phyloP scores from a whole-genome alignment of 1,140 invertebrate species.

The Drosophila pruinosa region DNA sequence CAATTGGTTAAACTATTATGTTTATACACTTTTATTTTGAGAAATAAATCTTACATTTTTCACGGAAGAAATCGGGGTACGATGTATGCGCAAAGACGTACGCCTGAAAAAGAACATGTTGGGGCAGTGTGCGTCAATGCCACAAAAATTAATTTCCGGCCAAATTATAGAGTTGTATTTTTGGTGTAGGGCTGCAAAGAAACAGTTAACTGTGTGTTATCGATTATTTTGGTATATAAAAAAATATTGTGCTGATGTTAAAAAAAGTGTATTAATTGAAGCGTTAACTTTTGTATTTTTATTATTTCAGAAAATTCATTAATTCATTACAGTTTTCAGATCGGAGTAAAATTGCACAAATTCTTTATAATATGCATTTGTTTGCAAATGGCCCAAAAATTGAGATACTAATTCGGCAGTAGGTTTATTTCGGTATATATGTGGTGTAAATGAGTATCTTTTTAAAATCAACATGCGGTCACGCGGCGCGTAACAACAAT shows the following conservation, averaged over 20 bases:
- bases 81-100: constrained; percentile 82
- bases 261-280: no score
- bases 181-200: constrained; percentile 32
- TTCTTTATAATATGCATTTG: no score
- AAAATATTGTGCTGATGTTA: no score
- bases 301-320: no score
- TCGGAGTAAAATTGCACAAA: no score
- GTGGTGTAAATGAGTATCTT: no score
- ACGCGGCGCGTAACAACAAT: constrained; percentile 12
- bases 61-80: constrained; percentile 75
- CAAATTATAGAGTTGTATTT: constrained; percentile 51
- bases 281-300: no score
- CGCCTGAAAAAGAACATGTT: constrained; percentile 83
- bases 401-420: no score
- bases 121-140: constrained; percentile 65
- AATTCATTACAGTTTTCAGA: no score
- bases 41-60: constrained; percentile 77
- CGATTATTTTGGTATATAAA: constrained; percentile 4
- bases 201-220: not conserved
- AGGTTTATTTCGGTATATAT: no score
- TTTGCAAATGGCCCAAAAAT: no score
- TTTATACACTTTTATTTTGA: constrained; percentile 45
- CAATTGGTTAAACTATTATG: constrained; percentile 33
- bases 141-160: constrained; percentile 53
- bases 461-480: no score